phyloP scores from a whole-genome alignment of 2,888 invertebrate genomes.

The Polietes domitor region DNA sequence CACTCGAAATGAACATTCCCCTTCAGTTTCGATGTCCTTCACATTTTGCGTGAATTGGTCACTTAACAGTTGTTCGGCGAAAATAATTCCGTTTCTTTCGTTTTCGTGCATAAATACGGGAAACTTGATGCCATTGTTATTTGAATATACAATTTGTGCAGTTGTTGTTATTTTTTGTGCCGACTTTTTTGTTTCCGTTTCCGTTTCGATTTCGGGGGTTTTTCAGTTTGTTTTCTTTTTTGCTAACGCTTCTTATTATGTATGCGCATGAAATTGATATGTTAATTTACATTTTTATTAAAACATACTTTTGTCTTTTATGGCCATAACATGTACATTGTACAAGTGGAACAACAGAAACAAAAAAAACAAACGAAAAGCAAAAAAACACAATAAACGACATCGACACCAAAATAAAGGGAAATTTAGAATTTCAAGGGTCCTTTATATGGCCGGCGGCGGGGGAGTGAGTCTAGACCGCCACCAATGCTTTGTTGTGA shows the following conservation, averaged over 20 bases:
- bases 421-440: slow-evolving; percentile 10
- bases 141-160: background rate
- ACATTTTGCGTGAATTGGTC: slow-evolving; percentile 34
- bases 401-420: slow-evolving; percentile 3
- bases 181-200: background rate
- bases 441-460: background rate
- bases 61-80: slow-evolving; percentile 46
- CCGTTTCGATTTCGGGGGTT: background rate
- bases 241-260: background rate
- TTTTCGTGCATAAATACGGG: background rate
- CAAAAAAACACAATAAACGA: background rate
- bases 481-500: background rate
- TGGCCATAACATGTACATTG: slow-evolving; percentile 24
- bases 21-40: background rate
- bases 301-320: slow-evolving; percentile 26
- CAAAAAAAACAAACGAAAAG: no score
- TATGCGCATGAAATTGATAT: slow-evolving; percentile 42
- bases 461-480: background rate
- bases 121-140: background rate
- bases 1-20: background rate
- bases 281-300: slow-evolving; percentile 50
- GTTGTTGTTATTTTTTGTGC: background rate
- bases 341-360: background rate
- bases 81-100: background rate
- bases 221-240: slow-evolving; percentile 7